These are phyloP conservation scores for Drosophila macrospina DNA, from an alignment of 2,888 invertebrate genomes.

Conservation along the genomic window DNA sequence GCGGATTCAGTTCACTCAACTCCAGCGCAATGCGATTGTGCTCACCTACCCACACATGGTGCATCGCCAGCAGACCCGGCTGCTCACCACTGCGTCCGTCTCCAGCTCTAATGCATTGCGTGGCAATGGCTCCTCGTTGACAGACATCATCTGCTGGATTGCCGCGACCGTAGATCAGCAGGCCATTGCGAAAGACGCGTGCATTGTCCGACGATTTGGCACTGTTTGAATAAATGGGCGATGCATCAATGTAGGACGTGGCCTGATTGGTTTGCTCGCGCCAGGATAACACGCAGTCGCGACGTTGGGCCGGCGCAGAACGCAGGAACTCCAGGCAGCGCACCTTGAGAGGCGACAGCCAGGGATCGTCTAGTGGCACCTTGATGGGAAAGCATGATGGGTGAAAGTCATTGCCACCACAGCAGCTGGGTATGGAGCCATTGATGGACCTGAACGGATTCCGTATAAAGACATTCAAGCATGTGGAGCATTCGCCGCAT, in stretches of 20 bases:
- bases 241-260: slow-evolving; percentile 93
- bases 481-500: background rate
- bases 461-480: too few relatives aligned
- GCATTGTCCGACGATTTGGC: slow-evolving; percentile 90
- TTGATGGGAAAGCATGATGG: slow-evolving; percentile 94
- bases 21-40: slow-evolving; percentile 90
- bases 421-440: slow-evolving; percentile 92
- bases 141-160: slow-evolving; percentile 90
- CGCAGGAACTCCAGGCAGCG: slow-evolving; percentile 93
- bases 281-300: slow-evolving; percentile 93
- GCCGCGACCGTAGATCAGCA: slow-evolving; percentile 89
- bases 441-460: slow-evolving; percentile 87
- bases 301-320: slow-evolving; percentile 92
- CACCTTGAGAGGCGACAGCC: slow-evolving; percentile 90
- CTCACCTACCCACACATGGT: slow-evolving; percentile 85
- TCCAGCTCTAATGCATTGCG: slow-evolving; percentile 92
- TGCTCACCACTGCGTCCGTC: slow-evolving; percentile 93
- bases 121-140: slow-evolving; percentile 89
- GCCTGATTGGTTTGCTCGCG: slow-evolving; percentile 94
- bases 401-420: slow-evolving; percentile 88
- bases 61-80: slow-evolving; percentile 87
- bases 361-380: slow-evolving; percentile 90
- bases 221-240: slow-evolving; percentile 92
- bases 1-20: slow-evolving; percentile 90
- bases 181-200: slow-evolving; percentile 91